Conservation (phyloP, 2,888 invertebrate genomes). For the Galerucella pusilla region DNA sequence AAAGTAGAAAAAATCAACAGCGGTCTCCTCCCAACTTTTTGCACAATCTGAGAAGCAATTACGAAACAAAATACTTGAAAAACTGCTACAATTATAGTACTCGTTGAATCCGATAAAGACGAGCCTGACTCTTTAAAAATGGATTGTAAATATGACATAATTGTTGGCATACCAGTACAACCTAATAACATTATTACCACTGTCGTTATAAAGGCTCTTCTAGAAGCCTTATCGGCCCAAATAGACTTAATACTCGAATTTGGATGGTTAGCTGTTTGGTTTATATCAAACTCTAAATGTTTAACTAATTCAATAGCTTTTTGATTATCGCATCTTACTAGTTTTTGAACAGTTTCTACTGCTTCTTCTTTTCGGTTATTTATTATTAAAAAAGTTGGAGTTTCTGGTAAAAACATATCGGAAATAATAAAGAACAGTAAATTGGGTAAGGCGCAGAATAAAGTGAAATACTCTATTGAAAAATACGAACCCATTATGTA, state of each 20-base stretch:
- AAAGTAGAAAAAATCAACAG: constrained; percentile 73
- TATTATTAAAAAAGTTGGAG: background rate
- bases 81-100: constrained; percentile 80
- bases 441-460: constrained; percentile 46
- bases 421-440: constrained; percentile 37
- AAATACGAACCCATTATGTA: constrained; percentile 49
- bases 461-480: constrained; percentile 43
- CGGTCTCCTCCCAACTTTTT: constrained; percentile 77
- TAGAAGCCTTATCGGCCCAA: constrained; percentile 31
- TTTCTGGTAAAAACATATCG: background rate
- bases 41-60: constrained; percentile 80
- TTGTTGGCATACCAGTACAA: constrained; percentile 81
- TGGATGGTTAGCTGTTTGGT: constrained; percentile 15
- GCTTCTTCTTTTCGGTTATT: constrained; percentile 55
- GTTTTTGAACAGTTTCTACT: constrained; percentile 63
- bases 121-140: constrained; percentile 79
- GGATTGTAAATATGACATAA: constrained; percentile 78
- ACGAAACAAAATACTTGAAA: constrained; percentile 79
- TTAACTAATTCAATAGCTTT: constrained; percentile 1
- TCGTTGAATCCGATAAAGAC: constrained; percentile 69
- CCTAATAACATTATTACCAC: constrained; percentile 82
- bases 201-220: constrained; percentile 73
- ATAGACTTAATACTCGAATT: constrained; percentile 33
- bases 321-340: constrained; percentile 23
- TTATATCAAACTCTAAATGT: constrained; percentile 5